phyloP scores from a whole-genome alignment of 2,113 vertebrate species.

The Indicator indicator region DNA sequence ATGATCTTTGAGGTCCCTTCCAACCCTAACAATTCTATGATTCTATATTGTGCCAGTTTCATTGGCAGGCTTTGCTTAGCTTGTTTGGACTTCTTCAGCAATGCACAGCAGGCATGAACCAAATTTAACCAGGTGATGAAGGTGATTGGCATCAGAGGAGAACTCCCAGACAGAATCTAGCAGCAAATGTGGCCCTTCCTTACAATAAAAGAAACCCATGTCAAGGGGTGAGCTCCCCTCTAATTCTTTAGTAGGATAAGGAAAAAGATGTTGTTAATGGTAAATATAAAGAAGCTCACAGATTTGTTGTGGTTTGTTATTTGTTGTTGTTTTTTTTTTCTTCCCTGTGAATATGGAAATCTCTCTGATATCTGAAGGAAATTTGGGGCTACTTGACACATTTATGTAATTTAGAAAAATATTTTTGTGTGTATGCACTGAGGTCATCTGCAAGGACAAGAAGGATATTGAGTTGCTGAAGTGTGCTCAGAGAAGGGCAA shows the following conservation, averaged over 20 bases:
- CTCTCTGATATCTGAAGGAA: neutral
- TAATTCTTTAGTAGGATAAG: neutral
- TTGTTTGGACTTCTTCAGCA: conserved; percentile 26
- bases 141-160: neutral
- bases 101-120: conserved; percentile 5
- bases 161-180: neutral
- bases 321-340: neutral
- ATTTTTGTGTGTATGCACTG: neutral
- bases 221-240: neutral
- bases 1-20: too few species aligned
- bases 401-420: neutral
- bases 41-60: neutral
- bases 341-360: neutral
- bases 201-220: neutral
- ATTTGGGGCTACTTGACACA: neutral
- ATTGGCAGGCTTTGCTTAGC: neutral
- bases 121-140: conserved; percentile 30
- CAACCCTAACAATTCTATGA: too few species aligned
- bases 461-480: too few species aligned
- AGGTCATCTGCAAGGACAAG: neutral
- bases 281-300: neutral
- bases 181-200: neutral
- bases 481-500: too few species aligned
- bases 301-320: neutral
- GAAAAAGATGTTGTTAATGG: neutral